Conservation (phyloP, 2,888 invertebrate species). For the Craniophora ligustri region DNA sequence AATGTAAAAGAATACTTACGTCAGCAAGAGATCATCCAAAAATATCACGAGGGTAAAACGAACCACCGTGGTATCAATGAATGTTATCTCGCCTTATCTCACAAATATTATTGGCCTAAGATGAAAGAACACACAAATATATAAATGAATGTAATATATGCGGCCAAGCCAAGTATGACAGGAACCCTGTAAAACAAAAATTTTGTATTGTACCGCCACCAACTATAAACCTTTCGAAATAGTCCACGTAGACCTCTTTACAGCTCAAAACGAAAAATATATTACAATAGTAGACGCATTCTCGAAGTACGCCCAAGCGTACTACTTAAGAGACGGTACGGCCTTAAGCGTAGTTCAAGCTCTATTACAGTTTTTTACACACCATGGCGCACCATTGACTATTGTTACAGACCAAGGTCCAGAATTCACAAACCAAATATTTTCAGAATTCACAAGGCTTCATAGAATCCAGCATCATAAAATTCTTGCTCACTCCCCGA, state of each 20-base stretch:
- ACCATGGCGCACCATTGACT: constrained; percentile 30
- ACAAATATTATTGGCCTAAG: constrained; percentile 24
- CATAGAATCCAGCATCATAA: constrained; percentile 46
- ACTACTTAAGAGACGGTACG: constrained; percentile 33
- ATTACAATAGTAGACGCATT: constrained; percentile 40
- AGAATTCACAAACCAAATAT: constrained; percentile 24
- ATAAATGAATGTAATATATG: constrained; percentile 28
- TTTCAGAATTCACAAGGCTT: constrained; percentile 28
- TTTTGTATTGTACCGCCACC: constrained; percentile 10
- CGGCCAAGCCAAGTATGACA: constrained; percentile 51
- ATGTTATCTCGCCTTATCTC: constrained; percentile 27
- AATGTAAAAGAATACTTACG: constrained; percentile 6
- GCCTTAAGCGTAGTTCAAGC: constrained; percentile 39
- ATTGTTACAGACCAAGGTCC: constrained; percentile 43
- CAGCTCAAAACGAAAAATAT: constrained; percentile 40
- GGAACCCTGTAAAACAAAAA: constrained; percentile 8
- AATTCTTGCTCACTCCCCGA: constrained; percentile 28
- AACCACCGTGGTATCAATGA: constrained; percentile 37
- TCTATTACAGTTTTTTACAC: constrained; percentile 34
- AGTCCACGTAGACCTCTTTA: constrained; percentile 45
- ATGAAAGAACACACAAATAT: constrained; percentile 6
- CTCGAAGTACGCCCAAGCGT: constrained; percentile 45
- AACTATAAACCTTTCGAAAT: constrained; percentile 32
- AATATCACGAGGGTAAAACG: constrained; percentile 28
- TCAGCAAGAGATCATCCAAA: constrained; percentile 11